phyloP scores from a whole-genome alignment of 2,113 vertebrate species.

The Dromas ardeola region DNA sequence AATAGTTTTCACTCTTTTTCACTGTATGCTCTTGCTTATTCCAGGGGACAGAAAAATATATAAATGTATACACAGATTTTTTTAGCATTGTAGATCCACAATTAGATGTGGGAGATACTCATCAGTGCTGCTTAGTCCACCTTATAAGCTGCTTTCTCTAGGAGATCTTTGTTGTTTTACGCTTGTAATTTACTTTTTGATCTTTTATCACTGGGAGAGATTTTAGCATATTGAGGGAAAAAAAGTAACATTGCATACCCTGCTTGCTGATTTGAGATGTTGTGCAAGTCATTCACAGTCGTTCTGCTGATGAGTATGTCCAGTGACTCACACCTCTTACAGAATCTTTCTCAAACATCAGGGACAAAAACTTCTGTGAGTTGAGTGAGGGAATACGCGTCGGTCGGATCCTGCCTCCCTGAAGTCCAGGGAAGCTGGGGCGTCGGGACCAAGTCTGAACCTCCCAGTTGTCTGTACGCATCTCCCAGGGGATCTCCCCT shows the following conservation, averaged over 20 bases:
- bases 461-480: neutral
- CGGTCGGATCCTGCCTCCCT: rapidly evolving
- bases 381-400: rapidly evolving
- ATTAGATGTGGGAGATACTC: neutral
- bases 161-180: neutral
- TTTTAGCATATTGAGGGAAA: neutral
- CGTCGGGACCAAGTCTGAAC: neutral
- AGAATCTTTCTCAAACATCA: neutral
- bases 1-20: neutral
- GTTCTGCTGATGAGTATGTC: neutral
- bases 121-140: neutral
- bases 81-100: neutral
- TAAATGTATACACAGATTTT: neutral
- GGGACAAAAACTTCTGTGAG: neutral
- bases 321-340: neutral
- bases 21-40: neutral
- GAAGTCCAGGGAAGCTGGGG: neutral
- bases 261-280: neutral
- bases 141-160: neutral
- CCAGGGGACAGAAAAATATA: neutral
- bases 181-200: neutral
- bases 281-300: neutral
- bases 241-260: neutral
- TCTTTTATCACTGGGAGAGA: neutral
- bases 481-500: neutral